phyloP scores from a whole-genome alignment of 2,888 invertebrate species.

The Arctia plantaginis region DNA sequence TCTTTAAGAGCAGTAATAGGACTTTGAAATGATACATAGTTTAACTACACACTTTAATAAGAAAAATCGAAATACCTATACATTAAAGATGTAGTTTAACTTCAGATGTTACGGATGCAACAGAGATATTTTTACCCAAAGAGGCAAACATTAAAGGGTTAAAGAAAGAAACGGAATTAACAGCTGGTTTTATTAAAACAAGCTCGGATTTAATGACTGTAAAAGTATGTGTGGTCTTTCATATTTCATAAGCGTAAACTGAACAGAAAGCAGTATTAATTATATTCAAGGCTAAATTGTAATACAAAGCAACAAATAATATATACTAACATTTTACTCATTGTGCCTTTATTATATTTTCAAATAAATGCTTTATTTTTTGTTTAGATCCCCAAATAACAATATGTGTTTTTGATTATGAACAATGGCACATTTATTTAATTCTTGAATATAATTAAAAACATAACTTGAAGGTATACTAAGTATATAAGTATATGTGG shows the following conservation, averaged over 20 bases:
- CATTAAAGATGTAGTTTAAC: conserved; percentile 23
- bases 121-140: conserved; percentile 68
- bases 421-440: background rate
- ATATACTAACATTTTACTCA: conserved; percentile 20
- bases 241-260: conserved; percentile 42
- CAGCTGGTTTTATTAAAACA: conserved; percentile 66
- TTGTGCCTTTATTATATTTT: conserved; percentile 7
- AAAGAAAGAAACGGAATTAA: conserved; percentile 60
- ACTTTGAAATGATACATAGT: background rate
- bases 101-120: conserved; percentile 60
- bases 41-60: background rate
- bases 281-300: conserved; percentile 43
- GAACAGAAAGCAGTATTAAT: conserved; percentile 47
- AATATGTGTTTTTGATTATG: conserved; percentile 2
- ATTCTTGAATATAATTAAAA: background rate
- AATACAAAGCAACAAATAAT: conserved; percentile 24
- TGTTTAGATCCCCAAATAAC: background rate
- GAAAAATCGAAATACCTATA: conserved; percentile 24
- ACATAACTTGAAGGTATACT: background rate
- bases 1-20: background rate
- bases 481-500: too few relatives aligned
- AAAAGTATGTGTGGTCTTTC: conserved; percentile 38
- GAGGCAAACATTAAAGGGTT: conserved; percentile 70
- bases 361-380: background rate
- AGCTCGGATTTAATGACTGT: conserved; percentile 50